A percentile compares a stretch with the other conserved stretches of the same genome.
Evolutionary conservation across 1,140 invertebrate genomes (phyloP).

Genomic region (Hirudo medicinalis): DNA sequence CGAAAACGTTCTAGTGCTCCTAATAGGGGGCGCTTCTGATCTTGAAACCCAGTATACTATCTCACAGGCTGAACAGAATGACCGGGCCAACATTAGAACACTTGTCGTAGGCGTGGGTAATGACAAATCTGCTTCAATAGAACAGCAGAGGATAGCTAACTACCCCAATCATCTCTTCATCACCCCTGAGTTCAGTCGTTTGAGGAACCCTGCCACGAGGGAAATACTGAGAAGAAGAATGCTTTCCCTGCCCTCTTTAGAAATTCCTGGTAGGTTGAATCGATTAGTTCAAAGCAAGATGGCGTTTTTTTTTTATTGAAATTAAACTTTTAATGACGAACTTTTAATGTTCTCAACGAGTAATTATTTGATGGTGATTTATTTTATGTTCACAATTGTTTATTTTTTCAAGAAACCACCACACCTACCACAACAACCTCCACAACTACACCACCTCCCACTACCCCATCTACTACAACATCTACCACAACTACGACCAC

Average conservation of each 20-base stretch:
- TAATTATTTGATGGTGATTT: too few relatives aligned
- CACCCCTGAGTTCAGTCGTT: too few relatives aligned
- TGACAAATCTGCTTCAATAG: background rate
- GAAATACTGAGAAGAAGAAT: too few relatives aligned
- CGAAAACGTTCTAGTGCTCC: constrained; percentile 18
- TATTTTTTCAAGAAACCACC: background rate
- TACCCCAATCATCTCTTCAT: too few relatives aligned
- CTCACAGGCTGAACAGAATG: constrained; percentile 10
- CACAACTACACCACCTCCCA: background rate
- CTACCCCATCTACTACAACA: constrained; percentile 2
- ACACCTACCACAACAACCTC: background rate
- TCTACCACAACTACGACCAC: constrained; percentile 5
- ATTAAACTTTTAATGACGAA: too few relatives aligned
- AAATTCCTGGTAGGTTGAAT: too few relatives aligned
- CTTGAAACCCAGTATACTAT: constrained; percentile 17
- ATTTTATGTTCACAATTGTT: too few relatives aligned
- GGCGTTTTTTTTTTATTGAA: too few relatives aligned
- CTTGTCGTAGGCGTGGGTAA: constrained; percentile 17
- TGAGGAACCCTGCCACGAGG: too few relatives aligned
- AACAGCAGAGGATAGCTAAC: constrained; percentile 2
- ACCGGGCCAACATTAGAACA: constrained; percentile 5
- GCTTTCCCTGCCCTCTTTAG: too few relatives aligned
- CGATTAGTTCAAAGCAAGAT: too few relatives aligned
- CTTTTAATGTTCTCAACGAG: too few relatives aligned
- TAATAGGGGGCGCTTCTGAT: constrained; percentile 20